Conservation (phyloP, 2,113 vertebrate genomes). For the Globicephala melas region DNA sequence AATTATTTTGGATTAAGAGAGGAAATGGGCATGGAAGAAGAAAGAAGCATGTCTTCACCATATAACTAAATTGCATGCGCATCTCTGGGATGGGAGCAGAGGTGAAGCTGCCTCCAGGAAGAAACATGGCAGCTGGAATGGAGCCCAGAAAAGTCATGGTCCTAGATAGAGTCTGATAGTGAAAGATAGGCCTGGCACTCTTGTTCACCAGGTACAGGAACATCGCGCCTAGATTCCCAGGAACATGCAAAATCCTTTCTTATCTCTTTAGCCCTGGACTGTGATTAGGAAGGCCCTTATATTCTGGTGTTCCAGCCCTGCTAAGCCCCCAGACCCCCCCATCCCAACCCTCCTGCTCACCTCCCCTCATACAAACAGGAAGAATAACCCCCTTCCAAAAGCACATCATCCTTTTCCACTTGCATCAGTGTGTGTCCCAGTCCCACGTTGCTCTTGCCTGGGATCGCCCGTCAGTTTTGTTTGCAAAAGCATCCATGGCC, state of each 20-base stretch:
- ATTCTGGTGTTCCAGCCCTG: neutral
- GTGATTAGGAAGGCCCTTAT: constrained; percentile 65
- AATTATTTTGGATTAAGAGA: constrained; percentile 58
- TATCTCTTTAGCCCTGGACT: constrained; percentile 73
- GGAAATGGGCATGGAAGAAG: constrained; percentile 59
- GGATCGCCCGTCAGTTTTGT: constrained; percentile 36
- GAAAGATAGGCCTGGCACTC: constrained; percentile 26
- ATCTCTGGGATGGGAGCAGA: constrained; percentile 52
- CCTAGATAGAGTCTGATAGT: constrained; percentile 42
- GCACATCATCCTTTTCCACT: constrained; percentile 61
- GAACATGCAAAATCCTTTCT: constrained; percentile 41
- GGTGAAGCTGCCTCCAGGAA: constrained; percentile 64
- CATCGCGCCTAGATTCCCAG: constrained; percentile 57
- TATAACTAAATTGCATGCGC: constrained; percentile 38
- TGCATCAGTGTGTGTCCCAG: constrained; percentile 65
- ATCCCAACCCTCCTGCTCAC: neutral
- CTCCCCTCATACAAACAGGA: constrained; percentile 7
- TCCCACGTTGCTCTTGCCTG: constrained; percentile 14
- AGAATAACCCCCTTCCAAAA: constrained; percentile 15
- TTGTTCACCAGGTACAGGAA: constrained; percentile 53
- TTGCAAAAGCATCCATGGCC: constrained; percentile 62
- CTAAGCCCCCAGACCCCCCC: neutral
- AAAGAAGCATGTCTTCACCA: constrained; percentile 40
- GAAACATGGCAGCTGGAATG: constrained; percentile 51
- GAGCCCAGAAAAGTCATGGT: constrained; percentile 48